Evolutionary conservation across 2,888 invertebrate genomes (phyloP), one percentile per base, ranked within the genome.

Genomic region (Eumacrocentrus americanus): DNA sequence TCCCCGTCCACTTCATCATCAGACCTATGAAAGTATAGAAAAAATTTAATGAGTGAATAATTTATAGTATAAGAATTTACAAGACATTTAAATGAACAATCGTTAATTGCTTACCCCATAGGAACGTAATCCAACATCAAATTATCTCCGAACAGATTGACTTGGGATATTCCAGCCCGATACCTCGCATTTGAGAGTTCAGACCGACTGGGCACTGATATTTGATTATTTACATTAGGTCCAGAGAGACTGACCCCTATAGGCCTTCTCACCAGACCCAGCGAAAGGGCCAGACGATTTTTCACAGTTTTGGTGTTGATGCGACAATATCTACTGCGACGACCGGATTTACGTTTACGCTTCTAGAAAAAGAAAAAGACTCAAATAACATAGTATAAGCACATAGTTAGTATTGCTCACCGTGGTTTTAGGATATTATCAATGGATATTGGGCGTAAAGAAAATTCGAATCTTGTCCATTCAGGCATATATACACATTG

Each of bases 131-230:
- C 89, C 53, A 94, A 82, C 64, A 88, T 86, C 72, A 91, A 84
- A 48, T 84, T 82, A 66, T 83, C 81, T 7, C 91, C 92, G 73
- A 91, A 89, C 29, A 93, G 79, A 66, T 87, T 84, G 51, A 90
- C 81, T 20, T 83, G 82, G 5, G 85, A 78, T 48, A 87, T 84
- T 9, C 85, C 85, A 22, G 84, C 83, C 62, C 77, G 79, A 57
- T 77, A 70, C 67, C 76, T 70, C n/a, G 73, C 54, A 18, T 51
- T 65, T 16, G 44, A 63, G 11, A 79, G 48, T 2, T 46, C n/a
- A 6, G 67, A 62, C 52, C 61, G 70, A 3, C 72, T 66, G 6
- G 65, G 12, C 16, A 67, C 50, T 29, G 42, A 34, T 1, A 60
- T 59, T 7, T 52, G 60, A 38, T 59, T 70, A 65, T 68, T 75